These are phyloP conservation scores for Pherbina coryleti DNA, from an alignment of 2,888 invertebrate species.

Conservation along the genomic window DNA sequence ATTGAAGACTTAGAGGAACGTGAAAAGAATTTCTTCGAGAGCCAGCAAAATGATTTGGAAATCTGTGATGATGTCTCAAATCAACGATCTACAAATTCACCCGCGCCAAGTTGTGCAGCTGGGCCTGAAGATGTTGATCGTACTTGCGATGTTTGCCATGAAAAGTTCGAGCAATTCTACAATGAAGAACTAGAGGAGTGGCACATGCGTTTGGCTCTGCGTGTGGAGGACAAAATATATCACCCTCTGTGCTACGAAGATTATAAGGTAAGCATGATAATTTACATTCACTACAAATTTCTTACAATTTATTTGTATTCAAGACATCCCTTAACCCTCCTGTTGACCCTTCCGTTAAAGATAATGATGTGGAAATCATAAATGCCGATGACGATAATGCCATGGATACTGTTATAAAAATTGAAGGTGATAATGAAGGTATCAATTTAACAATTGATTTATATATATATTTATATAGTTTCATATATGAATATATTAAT, in stretches of 20 bases:
- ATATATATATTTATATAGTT: too few species aligned
- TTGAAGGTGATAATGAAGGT: slow-evolving; percentile 55
- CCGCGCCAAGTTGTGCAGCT: slow-evolving; percentile 80
- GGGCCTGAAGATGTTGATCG: slow-evolving; percentile 76
- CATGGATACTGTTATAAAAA: slow-evolving; percentile 62
- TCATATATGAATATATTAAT: background rate
- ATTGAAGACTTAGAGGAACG: slow-evolving; percentile 91
- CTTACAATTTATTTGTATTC: slow-evolving; percentile 1
- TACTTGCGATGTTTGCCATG: slow-evolving; percentile 90
- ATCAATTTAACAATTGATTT: background rate
- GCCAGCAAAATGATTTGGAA: slow-evolving; percentile 73
- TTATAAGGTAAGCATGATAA: slow-evolving; percentile 74
- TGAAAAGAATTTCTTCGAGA: slow-evolving; percentile 90
- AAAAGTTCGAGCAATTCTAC: slow-evolving; percentile 94
- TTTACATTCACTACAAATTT: background rate
- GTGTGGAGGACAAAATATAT: slow-evolving; percentile 82
- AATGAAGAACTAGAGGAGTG: slow-evolving; percentile 98
- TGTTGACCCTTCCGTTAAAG: slow-evolving; percentile 36
- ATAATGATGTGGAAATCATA: slow-evolving; percentile 42
- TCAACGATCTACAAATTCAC: slow-evolving; percentile 72
- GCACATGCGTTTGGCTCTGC: slow-evolving; percentile 89
- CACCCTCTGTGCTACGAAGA: slow-evolving; percentile 94
- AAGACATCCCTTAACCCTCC: slow-evolving; percentile 63
- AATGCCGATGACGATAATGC: slow-evolving; percentile 63
- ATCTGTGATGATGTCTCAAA: slow-evolving; percentile 73